Evolutionary conservation across 2,888 invertebrate genomes (phyloP), one percentile per base, ranked within the genome.

Genomic region (Ochropleura leucogaster): DNA sequence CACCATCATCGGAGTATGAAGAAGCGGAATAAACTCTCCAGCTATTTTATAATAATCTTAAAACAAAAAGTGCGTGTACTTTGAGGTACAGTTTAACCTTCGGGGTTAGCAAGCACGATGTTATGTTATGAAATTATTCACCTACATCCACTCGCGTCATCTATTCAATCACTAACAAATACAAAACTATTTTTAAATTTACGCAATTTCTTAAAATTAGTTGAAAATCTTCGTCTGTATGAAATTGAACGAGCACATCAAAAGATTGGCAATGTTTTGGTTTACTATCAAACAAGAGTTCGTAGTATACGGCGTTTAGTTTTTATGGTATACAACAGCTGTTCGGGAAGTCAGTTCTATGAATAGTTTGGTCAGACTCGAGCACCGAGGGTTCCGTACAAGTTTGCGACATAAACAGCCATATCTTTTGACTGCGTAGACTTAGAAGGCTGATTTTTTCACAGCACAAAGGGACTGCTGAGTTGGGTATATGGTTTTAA

Each of bases 211-310:
- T 70, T 1, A 30, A 53, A 60, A 59, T 0, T 55, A 47, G 64
- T 67, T 69, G 60, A 68, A 79, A 68, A 20, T 40, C 68, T 77
- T 80, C 65, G 53, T 62, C 16, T 66, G 42, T 59, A 62, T 9
- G 20, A 5, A 46, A 3, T 46, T 18, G 47, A 4, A 62, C 6
- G 4, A 44, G 42, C 64, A 82, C 82, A 70, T 82, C 84, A 82
- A 82, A 82, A 80, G 81, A 84, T 82, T 75, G 44, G 69, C 84
- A 72, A 69, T 79, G 84, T 75, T 72, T 67, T 72, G 66, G 44
- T 72, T 75, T 57, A 49, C 53, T 57, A 69, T 68, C 67, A 70
- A 70, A 69, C 69, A 79, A 42, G 55, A 83, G 18, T 83, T 83
- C 84, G 74, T 74, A 83, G 83, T 74, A 79, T 18, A 46, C 40